Percentiles rank a stretch among this genome's conserved stretches.
Conservation (phyloP, 2,113 vertebrate species). For the Centropristis striata region DNA sequence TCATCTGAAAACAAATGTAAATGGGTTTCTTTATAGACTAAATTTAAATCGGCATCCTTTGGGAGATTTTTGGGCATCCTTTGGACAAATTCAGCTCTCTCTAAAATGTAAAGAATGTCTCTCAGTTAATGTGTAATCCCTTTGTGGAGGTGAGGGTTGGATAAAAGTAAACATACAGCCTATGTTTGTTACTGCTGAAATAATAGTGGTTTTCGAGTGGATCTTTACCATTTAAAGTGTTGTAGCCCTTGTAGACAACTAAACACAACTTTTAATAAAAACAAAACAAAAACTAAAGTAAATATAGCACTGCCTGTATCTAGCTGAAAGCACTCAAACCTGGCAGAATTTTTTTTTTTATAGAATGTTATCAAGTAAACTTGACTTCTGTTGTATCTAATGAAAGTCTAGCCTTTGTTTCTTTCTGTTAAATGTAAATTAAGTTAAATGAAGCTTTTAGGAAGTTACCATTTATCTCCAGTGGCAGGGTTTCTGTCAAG, state of each 20-base stretch:
- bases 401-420: slow-evolving; percentile 19
- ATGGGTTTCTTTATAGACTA: no score
- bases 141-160: background rate
- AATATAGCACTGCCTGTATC: background rate
- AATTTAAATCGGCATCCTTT: background rate
- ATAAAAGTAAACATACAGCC: background rate
- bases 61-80: background rate
- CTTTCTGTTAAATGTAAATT: slow-evolving; percentile 38
- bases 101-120: slow-evolving; percentile 27
- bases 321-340: background rate
- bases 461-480: slow-evolving; percentile 63
- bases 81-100: no score
- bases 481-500: slow-evolving; percentile 42
- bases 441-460: slow-evolving; percentile 54
- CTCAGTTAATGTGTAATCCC: slow-evolving; percentile 47
- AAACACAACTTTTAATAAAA: no score
- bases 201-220: no score
- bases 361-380: background rate
- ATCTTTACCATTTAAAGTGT: no score
- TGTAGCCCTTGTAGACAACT: no score
- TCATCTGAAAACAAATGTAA: background rate
- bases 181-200: no score
- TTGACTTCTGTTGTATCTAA: no score
- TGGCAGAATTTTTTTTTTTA: no score
- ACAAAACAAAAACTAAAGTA: no score